phyloP scores from a whole-genome alignment of 2,888 invertebrate genomes.

The Phragmatobia fuliginosa region DNA sequence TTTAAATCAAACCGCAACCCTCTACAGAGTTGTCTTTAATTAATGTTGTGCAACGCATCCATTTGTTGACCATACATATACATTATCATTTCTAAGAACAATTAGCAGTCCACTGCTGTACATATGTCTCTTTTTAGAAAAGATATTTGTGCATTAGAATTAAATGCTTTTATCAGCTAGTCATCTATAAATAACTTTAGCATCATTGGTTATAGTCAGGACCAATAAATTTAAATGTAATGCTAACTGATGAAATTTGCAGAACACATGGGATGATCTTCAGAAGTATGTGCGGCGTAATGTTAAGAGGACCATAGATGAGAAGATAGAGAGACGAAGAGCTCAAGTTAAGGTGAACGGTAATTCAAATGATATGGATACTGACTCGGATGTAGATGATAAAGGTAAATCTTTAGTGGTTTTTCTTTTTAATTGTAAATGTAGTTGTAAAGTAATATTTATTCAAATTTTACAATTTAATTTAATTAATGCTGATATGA shows the following conservation, averaged over 20 bases:
- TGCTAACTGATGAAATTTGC: slow-evolving; percentile 26
- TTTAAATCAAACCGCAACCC: background rate
- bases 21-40: background rate
- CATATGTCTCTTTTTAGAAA: no score
- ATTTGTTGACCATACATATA: background rate
- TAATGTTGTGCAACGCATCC: background rate
- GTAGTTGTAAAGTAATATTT: no score
- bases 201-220: background rate
- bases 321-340: slow-evolving; percentile 89
- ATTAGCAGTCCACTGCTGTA: no score
- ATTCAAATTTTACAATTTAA: no score
- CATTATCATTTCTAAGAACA: background rate
- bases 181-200: no score
- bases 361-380: slow-evolving; percentile 79
- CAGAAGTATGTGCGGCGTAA: slow-evolving; percentile 93
- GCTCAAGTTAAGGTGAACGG: slow-evolving; percentile 79
- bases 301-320: slow-evolving; percentile 93
- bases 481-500: no score
- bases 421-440: background rate
- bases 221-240: background rate
- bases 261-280: slow-evolving; percentile 93
- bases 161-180: no score
- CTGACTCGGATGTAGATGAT: slow-evolving; percentile 81
- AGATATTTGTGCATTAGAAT: no score
- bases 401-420: slow-evolving; percentile 65